These are phyloP conservation scores for Sphecodes monilicornis DNA, from an alignment of 2,888 invertebrate species.

Conservation along the genomic window DNA sequence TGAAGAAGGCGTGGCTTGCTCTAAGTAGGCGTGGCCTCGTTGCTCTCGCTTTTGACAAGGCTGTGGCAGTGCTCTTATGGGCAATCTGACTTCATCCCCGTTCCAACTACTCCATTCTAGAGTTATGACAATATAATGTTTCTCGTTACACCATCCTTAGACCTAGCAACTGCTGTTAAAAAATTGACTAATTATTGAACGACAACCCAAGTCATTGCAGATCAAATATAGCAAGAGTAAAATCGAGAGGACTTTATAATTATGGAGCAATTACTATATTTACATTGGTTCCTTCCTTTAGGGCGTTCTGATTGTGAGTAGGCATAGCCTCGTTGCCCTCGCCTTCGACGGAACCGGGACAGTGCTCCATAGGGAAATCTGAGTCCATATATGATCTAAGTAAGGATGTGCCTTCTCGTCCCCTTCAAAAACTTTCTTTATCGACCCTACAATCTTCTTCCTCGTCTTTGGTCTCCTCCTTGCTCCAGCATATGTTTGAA, in stretches of 20 bases:
- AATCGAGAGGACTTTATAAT: background rate
- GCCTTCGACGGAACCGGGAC: background rate
- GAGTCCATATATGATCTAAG: background rate
- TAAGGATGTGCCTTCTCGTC: background rate
- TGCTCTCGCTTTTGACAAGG: too few relatives aligned
- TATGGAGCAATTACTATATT: background rate
- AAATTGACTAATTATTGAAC: too few relatives aligned
- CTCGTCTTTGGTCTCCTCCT: background rate
- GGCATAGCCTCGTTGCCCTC: background rate
- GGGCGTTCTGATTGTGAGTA: background rate
- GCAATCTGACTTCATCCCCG: background rate
- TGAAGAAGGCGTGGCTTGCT: background rate
- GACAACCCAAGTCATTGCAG: too few relatives aligned
- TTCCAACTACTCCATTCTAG: background rate
- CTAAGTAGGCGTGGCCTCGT: too few relatives aligned
- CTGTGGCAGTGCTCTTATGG: too few relatives aligned
- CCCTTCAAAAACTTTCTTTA: background rate
- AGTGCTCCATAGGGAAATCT: background rate
- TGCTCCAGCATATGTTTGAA: slow-evolving; percentile 2
- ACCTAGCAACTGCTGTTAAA: too few relatives aligned
- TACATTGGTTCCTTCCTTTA: background rate
- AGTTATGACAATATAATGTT: background rate
- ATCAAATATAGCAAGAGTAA: too few relatives aligned
- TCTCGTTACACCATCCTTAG: too few relatives aligned
- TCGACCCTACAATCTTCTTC: background rate